A percentile compares a stretch with the other conserved stretches of the same genome.
Conservation (phyloP, 2,888 invertebrate species). For the Phyto melanocephala region DNA sequence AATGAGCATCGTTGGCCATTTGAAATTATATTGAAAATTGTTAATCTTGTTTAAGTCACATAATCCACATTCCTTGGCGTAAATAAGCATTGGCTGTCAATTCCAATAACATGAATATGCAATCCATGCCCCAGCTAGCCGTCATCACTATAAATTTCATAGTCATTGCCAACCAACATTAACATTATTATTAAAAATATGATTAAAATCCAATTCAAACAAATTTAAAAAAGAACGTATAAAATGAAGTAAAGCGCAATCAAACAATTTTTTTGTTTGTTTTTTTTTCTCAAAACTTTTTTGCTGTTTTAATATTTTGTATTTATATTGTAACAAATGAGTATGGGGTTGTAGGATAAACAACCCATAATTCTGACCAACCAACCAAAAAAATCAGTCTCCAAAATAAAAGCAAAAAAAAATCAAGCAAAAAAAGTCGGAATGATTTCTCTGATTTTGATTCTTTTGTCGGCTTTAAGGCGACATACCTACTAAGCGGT, state of each 20-base stretch:
- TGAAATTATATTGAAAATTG: constrained; percentile 35
- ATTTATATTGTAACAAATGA: constrained; percentile 53
- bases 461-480: constrained; percentile 62
- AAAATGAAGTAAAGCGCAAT: background rate
- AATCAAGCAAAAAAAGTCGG: constrained; percentile 20
- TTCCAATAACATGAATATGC: constrained; percentile 47
- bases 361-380: background rate
- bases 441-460: constrained; percentile 55
- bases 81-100: constrained; percentile 40
- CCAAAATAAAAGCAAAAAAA: constrained; percentile 1
- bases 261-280: constrained; percentile 26
- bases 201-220: constrained; percentile 40
- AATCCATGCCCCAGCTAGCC: constrained; percentile 12
- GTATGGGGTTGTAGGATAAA: constrained; percentile 28
- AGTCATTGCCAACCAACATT: constrained; percentile 6
- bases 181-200: constrained; percentile 32
- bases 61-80: constrained; percentile 52
- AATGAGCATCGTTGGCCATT: constrained; percentile 6
- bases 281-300: constrained; percentile 4
- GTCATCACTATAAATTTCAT: background rate
- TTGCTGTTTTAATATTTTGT: constrained; percentile 34
- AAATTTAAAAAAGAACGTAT: constrained; percentile 1
- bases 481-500: constrained; percentile 58
- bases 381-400: constrained; percentile 19
- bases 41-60: constrained; percentile 48